Conservation (phyloP, 2,113 vertebrate species). For the Chunga burmeisteri region DNA sequence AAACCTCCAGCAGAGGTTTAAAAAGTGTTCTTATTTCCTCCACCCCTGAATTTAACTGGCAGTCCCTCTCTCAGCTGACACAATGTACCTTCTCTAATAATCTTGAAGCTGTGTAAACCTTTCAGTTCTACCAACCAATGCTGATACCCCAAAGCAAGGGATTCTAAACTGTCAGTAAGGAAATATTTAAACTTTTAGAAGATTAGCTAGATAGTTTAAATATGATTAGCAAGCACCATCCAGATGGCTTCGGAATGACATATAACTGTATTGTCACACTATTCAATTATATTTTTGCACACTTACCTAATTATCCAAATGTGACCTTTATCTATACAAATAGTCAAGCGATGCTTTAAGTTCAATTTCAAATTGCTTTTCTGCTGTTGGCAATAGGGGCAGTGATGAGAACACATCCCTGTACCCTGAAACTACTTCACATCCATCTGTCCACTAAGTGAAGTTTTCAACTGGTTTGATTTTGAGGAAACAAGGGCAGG, state of each 20-base stretch:
- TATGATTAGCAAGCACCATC: conserved; percentile 8
- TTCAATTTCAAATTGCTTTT: neutral
- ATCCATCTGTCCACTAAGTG: neutral
- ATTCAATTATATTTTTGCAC: neutral
- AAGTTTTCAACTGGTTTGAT: neutral
- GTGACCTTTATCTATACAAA: neutral
- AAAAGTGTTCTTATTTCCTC: neutral
- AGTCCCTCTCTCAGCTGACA: neutral
- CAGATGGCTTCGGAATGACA: neutral
- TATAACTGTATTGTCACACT: neutral
- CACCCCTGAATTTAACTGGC: neutral
- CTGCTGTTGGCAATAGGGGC: neutral
- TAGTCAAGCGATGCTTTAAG: neutral
- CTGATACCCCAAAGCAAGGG: neutral
- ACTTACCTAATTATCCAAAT: neutral
- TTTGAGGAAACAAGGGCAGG: neutral
- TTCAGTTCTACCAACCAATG: neutral
- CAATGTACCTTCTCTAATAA: neutral
- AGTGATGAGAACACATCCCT: neutral
- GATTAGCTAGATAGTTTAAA: conserved; percentile 24
- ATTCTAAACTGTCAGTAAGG: conserved; percentile 6
- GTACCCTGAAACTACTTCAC: neutral
- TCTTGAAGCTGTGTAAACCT: neutral
- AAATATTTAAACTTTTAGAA: conserved; percentile 24
- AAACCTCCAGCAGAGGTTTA: neutral